Evolutionary conservation across 2,113 vertebrate species (phyloP).

Genomic region (Pluvialis apricaria): DNA sequence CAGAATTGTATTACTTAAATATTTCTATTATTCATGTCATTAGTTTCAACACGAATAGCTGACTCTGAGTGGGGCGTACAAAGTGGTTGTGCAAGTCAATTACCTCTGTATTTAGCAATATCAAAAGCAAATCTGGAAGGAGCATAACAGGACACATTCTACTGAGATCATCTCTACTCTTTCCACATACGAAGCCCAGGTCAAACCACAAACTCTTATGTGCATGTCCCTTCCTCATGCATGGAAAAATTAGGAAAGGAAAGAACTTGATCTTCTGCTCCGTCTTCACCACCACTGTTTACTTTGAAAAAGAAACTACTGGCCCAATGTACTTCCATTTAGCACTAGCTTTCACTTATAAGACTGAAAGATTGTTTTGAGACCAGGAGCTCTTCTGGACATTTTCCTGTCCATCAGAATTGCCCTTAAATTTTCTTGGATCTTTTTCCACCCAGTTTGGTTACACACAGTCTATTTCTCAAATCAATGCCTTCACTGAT

Average conservation of each 20-base stretch:
- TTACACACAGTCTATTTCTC: not conserved
- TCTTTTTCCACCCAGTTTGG: not conserved
- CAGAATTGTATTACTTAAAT: not conserved
- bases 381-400: not conserved
- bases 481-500: not conserved
- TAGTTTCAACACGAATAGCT: not conserved
- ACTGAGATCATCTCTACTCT: not conserved
- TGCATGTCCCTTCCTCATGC: not conserved
- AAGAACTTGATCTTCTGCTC: not conserved
- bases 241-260: not conserved
- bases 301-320: not conserved
- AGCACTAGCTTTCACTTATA: not conserved
- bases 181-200: not conserved
- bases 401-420: not conserved
- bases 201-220: not conserved
- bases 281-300: not conserved
- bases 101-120: not conserved
- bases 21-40: not conserved
- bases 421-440: not conserved
- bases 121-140: not conserved
- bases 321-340: not conserved
- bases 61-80: not conserved
- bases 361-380: not conserved
- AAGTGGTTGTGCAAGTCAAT: not conserved
- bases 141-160: not conserved